Percentiles rank a stretch among this genome's conserved stretches.
Conservation (phyloP, 1,140 invertebrate species). For the Ceratina japonica region DNA sequence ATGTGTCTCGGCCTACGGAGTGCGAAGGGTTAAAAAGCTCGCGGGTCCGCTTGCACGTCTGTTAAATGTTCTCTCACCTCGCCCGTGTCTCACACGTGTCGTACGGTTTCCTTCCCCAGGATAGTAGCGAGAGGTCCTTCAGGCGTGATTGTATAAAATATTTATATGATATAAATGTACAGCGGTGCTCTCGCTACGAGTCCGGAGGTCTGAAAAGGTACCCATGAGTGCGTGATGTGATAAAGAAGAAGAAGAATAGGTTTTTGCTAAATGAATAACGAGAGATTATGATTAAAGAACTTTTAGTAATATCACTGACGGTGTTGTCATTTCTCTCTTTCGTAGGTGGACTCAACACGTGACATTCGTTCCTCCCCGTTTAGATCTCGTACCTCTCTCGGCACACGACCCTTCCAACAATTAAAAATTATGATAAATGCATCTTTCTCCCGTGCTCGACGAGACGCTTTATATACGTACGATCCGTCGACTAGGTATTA, state of each 20-base stretch:
- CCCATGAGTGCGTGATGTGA: constrained; percentile 71
- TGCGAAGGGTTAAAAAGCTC: background rate
- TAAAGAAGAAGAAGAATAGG: constrained; percentile 69
- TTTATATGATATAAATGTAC: constrained; percentile 35
- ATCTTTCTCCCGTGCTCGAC: background rate
- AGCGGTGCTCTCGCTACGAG: constrained; percentile 50
- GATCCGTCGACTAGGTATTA: background rate
- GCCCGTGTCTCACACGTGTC: constrained; percentile 10
- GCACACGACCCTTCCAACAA: constrained; percentile 6
- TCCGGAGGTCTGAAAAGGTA: constrained; percentile 62
- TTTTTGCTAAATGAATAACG: constrained; percentile 66
- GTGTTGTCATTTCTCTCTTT: constrained; percentile 9
- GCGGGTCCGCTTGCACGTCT: constrained; percentile 12
- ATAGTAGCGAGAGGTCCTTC: constrained; percentile 38
- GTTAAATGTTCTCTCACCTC: constrained; percentile 45
- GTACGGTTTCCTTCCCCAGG: constrained; percentile 3
- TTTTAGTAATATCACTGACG: constrained; percentile 67
- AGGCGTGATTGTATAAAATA: constrained; percentile 54
- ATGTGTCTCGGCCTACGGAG: background rate
- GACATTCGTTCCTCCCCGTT: constrained; percentile 11
- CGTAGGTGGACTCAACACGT: constrained; percentile 10
- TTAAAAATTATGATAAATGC: background rate
- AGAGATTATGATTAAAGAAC: constrained; percentile 67
- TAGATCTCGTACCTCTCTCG: constrained; percentile 1
- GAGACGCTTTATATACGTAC: constrained; percentile 11